Evolutionary conservation across 2,888 invertebrate genomes (phyloP), one percentile per base, ranked within the genome.

Genomic region (Tuta absoluta): DNA sequence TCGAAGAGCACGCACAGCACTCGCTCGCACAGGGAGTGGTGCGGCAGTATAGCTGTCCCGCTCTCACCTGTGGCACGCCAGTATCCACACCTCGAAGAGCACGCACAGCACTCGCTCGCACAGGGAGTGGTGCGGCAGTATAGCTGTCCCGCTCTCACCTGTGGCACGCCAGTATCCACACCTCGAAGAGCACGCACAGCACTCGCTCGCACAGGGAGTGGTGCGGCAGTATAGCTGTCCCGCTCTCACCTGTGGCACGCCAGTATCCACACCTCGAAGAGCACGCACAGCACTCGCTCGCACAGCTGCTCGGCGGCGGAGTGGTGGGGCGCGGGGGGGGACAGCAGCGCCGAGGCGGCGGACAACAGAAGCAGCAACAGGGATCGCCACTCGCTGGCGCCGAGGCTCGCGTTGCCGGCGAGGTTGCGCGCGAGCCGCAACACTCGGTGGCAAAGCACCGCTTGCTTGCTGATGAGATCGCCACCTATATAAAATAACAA

Each of bases 231-330:
- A 28, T 56, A 8, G 12, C 12, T 23, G 5, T 28, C 3, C 5
- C 12, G 19, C 51, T 56, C 63, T 64, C 17, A 89, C 89, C 93
- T 91, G 62, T 93, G 93, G 68, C 93, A 93, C 0, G 93, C 93
- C 66, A 93, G 72, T 41, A 93, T 81, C 93, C 93, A 93, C 63
- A 97, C 95, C 90, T 98, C 98, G 85, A 99, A 97, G 63, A 99
- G 93, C 41, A 98, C 98, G 71, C 97, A 97, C 5, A 99, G 92
- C 62, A 99, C 98, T 41, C 99, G 92, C 84, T 98, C 98, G 82
- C 98, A 98, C 56, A 99, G 92, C 82, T 98, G 98, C 82, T 98
- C 98, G 0, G 97, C 97, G n/a, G 98, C 97, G 78, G 98, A 97
- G 86, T 98, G 98, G 88, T 97, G 97, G 37, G 98, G 95, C 5